Conservation (phyloP, 2,113 vertebrate species). For the Oriolus oriolus region DNA sequence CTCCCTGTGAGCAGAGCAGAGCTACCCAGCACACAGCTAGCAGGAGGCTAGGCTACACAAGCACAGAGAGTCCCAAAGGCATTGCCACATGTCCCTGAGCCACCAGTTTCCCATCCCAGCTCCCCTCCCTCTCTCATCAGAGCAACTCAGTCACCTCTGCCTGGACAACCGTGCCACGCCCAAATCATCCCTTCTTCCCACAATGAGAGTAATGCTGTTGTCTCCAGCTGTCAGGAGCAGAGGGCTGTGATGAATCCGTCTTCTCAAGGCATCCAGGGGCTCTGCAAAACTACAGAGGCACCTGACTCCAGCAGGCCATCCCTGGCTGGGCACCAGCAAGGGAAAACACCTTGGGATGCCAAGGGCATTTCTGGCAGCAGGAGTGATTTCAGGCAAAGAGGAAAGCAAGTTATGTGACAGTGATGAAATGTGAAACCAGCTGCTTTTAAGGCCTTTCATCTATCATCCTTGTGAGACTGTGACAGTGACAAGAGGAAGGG, state of each 20-base stretch:
- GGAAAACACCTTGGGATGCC: neutral
- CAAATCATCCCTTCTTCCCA: neutral
- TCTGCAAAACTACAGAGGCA: neutral
- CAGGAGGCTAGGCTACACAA: neutral
- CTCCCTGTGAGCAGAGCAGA: neutral
- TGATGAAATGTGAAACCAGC: conserved; percentile 48
- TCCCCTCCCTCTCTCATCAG: neutral
- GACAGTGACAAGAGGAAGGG: conserved; percentile 24
- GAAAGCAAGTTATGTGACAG: conserved; percentile 12
- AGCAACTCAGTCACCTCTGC: neutral
- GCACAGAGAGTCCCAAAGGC: neutral
- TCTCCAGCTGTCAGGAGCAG: neutral
- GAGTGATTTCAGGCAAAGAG: neutral
- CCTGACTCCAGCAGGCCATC: neutral
- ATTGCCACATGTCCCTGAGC: neutral
- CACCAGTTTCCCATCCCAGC: neutral
- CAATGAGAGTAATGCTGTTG: rapidly evolving
- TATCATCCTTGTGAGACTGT: conserved; percentile 31
- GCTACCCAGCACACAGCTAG: neutral
- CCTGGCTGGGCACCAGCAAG: rapidly evolving
- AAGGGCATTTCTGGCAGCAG: conserved; percentile 34
- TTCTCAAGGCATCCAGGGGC: neutral
- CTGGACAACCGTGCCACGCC: rapidly evolving
- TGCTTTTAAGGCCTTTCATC: conserved; percentile 55
- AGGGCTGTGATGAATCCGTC: neutral